These are phyloP conservation scores for Caenorhabditis virilis DNA, from an alignment of 2,888 invertebrate species.

Conservation along the genomic window DNA sequence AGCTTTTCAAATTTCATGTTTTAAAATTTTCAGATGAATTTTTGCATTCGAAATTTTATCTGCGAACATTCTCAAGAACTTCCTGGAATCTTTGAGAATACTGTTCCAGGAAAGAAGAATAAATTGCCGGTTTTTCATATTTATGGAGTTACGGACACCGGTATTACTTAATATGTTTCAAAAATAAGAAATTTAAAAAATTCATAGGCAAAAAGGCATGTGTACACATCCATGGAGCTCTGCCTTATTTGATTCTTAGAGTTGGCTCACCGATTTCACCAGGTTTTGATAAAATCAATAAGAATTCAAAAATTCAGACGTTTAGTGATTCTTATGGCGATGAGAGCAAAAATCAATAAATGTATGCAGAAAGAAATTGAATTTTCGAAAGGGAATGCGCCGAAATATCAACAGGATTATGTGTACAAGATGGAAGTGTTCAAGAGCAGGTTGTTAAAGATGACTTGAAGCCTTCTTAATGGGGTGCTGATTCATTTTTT, in stretches of 20 bases:
- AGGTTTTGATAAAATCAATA: background rate
- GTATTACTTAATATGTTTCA: background rate
- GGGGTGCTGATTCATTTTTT: too few species aligned
- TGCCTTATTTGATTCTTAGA: slow-evolving; percentile 58
- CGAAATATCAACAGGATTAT: slow-evolving; percentile 19
- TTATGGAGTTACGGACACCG: slow-evolving; percentile 29
- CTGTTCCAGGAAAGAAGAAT: slow-evolving; percentile 2
- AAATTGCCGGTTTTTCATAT: slow-evolving; percentile 34
- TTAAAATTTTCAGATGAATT: slow-evolving; percentile 8
- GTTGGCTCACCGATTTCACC: slow-evolving; percentile 42
- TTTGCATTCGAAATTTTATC: slow-evolving; percentile 37
- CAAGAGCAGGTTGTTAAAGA: slow-evolving; percentile 18
- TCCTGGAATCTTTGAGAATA: slow-evolving; percentile 11
- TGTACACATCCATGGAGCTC: slow-evolving; percentile 58
- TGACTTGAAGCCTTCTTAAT: too few species aligned
- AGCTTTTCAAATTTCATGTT: background rate
- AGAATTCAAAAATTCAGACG: background rate
- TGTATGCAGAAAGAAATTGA: slow-evolving; percentile 31
- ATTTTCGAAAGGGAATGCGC: slow-evolving; percentile 6
- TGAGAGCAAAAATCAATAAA: slow-evolving; percentile 21
- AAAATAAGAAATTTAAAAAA: background rate
- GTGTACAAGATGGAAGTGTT: slow-evolving; percentile 32
- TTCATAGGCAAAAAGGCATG: slow-evolving; percentile 56
- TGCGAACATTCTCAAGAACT: slow-evolving; percentile 34
- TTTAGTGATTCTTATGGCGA: slow-evolving; percentile 9